phyloP scores from a whole-genome alignment of 2,888 invertebrate species.

The Drosophila maculinotata region DNA sequence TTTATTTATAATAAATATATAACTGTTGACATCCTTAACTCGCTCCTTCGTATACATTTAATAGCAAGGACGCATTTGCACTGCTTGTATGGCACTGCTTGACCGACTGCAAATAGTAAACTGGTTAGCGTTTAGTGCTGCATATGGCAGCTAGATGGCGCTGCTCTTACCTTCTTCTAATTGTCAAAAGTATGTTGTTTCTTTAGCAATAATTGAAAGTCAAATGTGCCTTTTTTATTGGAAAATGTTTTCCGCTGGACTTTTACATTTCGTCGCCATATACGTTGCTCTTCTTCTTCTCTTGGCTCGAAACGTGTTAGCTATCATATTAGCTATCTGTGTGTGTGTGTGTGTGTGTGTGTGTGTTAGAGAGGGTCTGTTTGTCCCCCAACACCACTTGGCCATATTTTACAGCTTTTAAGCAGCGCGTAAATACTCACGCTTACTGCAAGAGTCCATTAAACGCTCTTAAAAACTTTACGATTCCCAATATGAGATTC shows the following conservation, averaged over 20 bases:
- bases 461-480: constrained; percentile 85
- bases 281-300: background rate
- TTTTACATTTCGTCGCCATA: constrained; percentile 14
- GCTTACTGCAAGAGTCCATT: constrained; percentile 84
- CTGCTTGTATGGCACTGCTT: constrained; percentile 59
- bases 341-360: too few species aligned
- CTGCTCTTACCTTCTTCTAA: constrained; percentile 16
- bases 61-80: constrained; percentile 69
- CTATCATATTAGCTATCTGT: too few species aligned
- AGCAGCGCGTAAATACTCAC: constrained; percentile 80
- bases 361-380: constrained; percentile 19
- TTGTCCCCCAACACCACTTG: constrained; percentile 66
- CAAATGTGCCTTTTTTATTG: constrained; percentile 28
- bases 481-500: constrained; percentile 84
- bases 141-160: constrained; percentile 54
- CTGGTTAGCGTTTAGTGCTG: constrained; percentile 15
- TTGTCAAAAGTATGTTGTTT: constrained; percentile 1
- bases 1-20: background rate
- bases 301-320: constrained; percentile 36
- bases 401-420: constrained; percentile 78
- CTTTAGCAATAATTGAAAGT: constrained; percentile 3
- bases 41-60: background rate
- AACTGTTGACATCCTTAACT: constrained; percentile 4
- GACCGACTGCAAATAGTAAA: constrained; percentile 1
- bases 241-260: constrained; percentile 32